These are phyloP conservation scores for Crypturellus undulatus DNA, from an alignment of 2,113 vertebrate genomes.

Conservation along the genomic window DNA sequence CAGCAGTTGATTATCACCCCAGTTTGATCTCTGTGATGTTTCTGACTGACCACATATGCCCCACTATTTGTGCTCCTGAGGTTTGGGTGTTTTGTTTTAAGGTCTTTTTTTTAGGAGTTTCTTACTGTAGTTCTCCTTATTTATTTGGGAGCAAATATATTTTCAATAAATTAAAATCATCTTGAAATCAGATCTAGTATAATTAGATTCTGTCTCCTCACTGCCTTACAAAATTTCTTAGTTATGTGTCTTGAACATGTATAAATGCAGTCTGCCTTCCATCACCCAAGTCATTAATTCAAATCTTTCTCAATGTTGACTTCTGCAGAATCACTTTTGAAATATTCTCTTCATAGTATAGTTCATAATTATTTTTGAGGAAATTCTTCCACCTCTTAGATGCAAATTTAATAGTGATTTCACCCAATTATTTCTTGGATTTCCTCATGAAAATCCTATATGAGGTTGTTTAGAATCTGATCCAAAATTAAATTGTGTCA, in stretches of 20 bases:
- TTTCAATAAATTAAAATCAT: background rate
- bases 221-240: background rate
- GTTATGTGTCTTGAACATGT: background rate
- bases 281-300: background rate
- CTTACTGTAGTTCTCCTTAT: background rate
- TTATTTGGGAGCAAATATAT: background rate
- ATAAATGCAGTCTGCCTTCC: background rate
- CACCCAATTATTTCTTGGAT: background rate
- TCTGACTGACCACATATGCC: background rate
- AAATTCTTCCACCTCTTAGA: background rate
- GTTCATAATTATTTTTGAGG: background rate
- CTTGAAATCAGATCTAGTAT: constrained; percentile 4
- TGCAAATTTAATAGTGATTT: background rate
- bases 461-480: background rate
- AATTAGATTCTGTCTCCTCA: background rate
- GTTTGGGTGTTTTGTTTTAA: background rate
- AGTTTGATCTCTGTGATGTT: background rate
- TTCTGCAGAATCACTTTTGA: background rate
- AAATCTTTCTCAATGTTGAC: background rate
- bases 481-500: background rate
- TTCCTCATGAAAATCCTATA: background rate
- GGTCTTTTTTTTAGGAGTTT: background rate
- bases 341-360: background rate
- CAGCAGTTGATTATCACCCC: too few species aligned
- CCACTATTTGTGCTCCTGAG: background rate